Evolutionary conservation across 2,797 vertebrate genomes (phyloP), one percentile per base, ranked within the genome.

Genomic region (Coreius guichenoti): DNA sequence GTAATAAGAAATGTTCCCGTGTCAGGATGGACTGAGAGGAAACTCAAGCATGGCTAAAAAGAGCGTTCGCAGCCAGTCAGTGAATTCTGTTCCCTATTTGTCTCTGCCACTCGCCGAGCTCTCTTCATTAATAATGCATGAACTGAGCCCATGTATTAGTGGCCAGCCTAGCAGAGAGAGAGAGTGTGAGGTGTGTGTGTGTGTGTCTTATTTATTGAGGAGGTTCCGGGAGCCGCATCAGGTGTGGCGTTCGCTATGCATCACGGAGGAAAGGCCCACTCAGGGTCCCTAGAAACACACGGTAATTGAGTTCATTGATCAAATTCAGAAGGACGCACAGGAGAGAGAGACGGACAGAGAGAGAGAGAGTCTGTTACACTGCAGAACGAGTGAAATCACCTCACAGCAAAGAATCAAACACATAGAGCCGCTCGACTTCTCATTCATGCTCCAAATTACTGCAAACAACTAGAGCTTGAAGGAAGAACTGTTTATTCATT

Each of bases 51-150:
- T 98, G 96, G 98, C 97, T 98, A 98, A 98, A 98, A 98, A 96
- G 96, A 97, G 96, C 97, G 97, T 97, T 97, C 96, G 95, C 94
- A 95, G 96, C 96, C 95, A 97, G 97, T 98, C 96, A 97, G 96
- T 98, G 96, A 96, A 96, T 97, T 96, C 93, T 95, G 95, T 96
- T 98, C 96, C 96, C 96, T 96, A 99, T 99, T 98, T 98, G 97
- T 99, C 97, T 97, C 96, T 98, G 97, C 97, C 97, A 98, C 96
- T 97, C 96, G 96, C 96, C 96, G 95, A 96, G 96, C 91, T 82
- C 95, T 93, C 93, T 95, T 95, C 96, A 99, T 99, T 99, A 99
- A 99, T 99, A 99, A 99, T 98, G 97, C 96, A 98, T 97, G 95
- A 97, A 94, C 95, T 94, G 95, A 92, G 96, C 96, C 96, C 97